Conservation (phyloP, 2,888 invertebrate genomes). For the Homarus gammarus region DNA sequence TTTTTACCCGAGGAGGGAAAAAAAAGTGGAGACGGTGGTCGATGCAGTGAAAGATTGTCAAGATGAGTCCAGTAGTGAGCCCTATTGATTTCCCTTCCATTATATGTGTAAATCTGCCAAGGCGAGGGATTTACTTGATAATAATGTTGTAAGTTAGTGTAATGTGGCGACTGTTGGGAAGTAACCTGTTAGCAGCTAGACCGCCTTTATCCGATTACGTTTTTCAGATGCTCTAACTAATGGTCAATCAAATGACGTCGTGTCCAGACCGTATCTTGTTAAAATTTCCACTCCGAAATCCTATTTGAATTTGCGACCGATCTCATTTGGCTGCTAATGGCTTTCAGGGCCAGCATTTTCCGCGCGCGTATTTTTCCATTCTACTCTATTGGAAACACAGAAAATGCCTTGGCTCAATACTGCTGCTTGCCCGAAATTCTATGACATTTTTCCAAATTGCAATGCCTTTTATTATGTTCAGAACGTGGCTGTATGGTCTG, state of each 20-base stretch:
- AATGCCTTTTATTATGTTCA: constrained; percentile 63
- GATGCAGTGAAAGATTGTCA: neutral
- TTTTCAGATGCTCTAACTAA: constrained; percentile 63
- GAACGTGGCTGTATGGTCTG: constrained; percentile 42
- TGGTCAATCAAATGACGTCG: constrained; percentile 67
- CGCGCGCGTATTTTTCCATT: constrained; percentile 45
- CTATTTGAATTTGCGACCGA: constrained; percentile 72
- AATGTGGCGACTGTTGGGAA: neutral
- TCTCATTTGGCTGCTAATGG: constrained; percentile 71
- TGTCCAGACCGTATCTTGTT: constrained; percentile 69
- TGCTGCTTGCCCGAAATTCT: constrained; percentile 33
- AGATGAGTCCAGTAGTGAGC: neutral
- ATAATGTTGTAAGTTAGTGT: neutral
- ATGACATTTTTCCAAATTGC: constrained; percentile 61
- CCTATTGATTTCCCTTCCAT: neutral
- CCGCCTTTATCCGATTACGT: constrained; percentile 39
- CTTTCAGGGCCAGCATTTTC: constrained; percentile 60
- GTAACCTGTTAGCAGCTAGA: neutral
- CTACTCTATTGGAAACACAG: constrained; percentile 66
- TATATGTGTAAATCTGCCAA: neutral
- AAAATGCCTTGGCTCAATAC: constrained; percentile 58
- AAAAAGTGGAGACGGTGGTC: neutral
- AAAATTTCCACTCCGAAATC: constrained; percentile 70
- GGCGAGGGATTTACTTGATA: neutral
- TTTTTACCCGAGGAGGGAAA: too few species aligned